phyloP scores from a whole-genome alignment of 2,888 invertebrate species.

The Chloroclystis v-ata region DNA sequence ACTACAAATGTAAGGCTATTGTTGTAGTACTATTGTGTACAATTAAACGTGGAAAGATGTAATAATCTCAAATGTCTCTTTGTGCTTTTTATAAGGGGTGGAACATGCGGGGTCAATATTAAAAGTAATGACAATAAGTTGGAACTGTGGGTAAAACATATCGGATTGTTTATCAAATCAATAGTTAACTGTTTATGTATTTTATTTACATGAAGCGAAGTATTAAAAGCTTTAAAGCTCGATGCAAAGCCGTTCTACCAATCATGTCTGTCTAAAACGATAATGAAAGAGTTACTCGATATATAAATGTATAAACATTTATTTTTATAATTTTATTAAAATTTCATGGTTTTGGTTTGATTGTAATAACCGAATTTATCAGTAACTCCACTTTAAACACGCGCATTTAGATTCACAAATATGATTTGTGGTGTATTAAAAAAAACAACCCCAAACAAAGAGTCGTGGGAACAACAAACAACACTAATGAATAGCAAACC shows the following conservation, averaged over 20 bases:
- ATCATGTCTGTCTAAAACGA: no score
- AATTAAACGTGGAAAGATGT: slow-evolving; percentile 75
- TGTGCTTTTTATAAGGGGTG: slow-evolving; percentile 61
- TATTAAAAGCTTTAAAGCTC: no score
- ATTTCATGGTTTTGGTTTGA: no score
- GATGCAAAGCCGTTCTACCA: no score
- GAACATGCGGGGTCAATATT: slow-evolving; percentile 71
- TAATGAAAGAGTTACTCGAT: no score
- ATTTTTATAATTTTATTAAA: no score
- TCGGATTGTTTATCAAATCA: slow-evolving; percentile 26
- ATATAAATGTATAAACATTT: no score
- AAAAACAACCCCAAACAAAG: slow-evolving; percentile 36
- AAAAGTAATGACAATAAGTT: slow-evolving; percentile 31
- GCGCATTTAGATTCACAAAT: no score
- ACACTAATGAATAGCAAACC: slow-evolving; percentile 65
- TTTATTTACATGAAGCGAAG: no score
- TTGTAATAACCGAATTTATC: no score
- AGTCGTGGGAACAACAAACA: slow-evolving; percentile 73
- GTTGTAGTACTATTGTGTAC: slow-evolving; percentile 73
- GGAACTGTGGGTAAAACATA: slow-evolving; percentile 7
- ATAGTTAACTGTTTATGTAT: no score
- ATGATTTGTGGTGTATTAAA: not conserved
- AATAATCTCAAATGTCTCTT: slow-evolving; percentile 73
- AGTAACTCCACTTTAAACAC: no score
- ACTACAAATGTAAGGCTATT: slow-evolving; percentile 67